Base-by-base conservation (phyloP, 2,797 vertebrate genomes). In the Morus bassanus region DNA sequence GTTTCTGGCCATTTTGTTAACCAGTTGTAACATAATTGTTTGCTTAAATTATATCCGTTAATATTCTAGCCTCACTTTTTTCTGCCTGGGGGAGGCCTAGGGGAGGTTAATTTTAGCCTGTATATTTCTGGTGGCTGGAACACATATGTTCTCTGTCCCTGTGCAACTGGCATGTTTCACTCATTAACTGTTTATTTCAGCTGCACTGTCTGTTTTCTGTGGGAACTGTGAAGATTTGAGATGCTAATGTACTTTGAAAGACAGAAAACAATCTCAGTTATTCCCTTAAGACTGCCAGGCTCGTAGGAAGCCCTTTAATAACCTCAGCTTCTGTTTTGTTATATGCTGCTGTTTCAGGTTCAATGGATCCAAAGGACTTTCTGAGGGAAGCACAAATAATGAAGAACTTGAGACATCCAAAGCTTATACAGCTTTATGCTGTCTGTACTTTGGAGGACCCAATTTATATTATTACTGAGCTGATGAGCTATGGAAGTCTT, bases 381-480 rank as follows among this genome's bases (percentile, higher is more conserved):
- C 98, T 99, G 84, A 97, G 98, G 95, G 99, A 99, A 97, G 99
- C 99, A 81, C 99, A 99, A 96, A 98, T 99, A 84, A 99, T 99
- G 99, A 99, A 99, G 98, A 98, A 90, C 81, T 98, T 99, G 89
- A 98, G 99, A 93, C 99, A 99, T 90, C 96, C 98, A 41, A 99
- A 99, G 92, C 98, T 99, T 91, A 99, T 99, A 97, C 99, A 99
- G 97, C 98, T 99, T 86, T 99, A 99, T 67, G 99, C 99, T 5
- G 99, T 99, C 59, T 99, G 99, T 97, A 99, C 99, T 86, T 82
- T 98, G 96, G 98, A 99, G 95, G 99, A 99, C 75, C 99, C 99
- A 92, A 98, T 99, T 98, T 99, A 99, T 98, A 99, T 99, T 97
- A 98, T 99, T 98, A 99, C 99, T 0, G 99, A 99, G 97, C 98